Evolutionary conservation across 35 echinoderm and acorn worm species (phyloP).

Genomic region (Lytechinus pictus): DNA sequence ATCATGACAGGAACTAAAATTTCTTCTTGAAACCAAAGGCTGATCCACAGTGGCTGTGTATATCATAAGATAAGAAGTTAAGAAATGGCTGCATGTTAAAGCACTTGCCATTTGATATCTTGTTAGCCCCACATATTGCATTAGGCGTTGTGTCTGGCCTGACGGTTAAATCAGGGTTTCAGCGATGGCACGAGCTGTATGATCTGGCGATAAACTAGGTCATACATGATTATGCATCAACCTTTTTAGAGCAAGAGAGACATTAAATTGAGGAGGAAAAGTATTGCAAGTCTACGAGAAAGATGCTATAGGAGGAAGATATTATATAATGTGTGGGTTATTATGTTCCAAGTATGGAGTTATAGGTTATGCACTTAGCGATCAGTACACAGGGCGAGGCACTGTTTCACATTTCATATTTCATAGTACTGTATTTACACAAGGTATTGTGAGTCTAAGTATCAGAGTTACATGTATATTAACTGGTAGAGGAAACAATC

Average conservation of each 20-base stretch:
- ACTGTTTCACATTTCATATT: too few relatives aligned
- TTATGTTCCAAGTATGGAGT: too few relatives aligned
- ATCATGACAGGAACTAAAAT: too few relatives aligned
- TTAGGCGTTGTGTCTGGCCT: slow-evolving; percentile 37
- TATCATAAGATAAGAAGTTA: background rate
- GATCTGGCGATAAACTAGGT: background rate
- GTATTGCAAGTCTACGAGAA: background rate
- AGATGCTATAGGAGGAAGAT: too few relatives aligned
- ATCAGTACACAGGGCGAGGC: too few relatives aligned
- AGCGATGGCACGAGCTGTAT: background rate
- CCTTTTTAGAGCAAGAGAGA: background rate
- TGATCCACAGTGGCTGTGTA: background rate
- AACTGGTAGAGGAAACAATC: too few relatives aligned
- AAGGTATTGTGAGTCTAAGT: too few relatives aligned
- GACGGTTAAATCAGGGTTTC: slow-evolving; percentile 24
- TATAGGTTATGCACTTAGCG: too few relatives aligned
- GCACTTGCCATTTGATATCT: slow-evolving; percentile 38
- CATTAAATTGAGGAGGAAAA: background rate
- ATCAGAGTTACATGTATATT: too few relatives aligned
- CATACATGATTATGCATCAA: background rate
- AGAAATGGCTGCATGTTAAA: background rate
- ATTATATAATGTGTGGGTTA: too few relatives aligned
- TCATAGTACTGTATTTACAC: too few relatives aligned
- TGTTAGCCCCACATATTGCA: slow-evolving; percentile 54
- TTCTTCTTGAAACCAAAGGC: background rate